phyloP scores from a whole-genome alignment of 2,888 invertebrate genomes.

The Amiota minor region DNA sequence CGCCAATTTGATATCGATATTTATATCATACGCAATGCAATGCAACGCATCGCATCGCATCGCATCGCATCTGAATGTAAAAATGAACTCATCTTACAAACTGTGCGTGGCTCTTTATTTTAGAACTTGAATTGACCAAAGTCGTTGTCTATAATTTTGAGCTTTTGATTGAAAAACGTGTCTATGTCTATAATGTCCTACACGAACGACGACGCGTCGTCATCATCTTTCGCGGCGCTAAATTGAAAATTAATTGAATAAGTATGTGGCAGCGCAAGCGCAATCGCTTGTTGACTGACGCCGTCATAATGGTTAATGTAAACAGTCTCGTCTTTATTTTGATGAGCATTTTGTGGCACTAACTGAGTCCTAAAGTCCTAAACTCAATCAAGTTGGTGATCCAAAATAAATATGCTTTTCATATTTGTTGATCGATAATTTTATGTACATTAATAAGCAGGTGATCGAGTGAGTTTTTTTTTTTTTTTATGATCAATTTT shows the following conservation, averaged over 20 bases:
- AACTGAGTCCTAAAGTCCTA: no score
- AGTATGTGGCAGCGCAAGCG: constrained; percentile 8
- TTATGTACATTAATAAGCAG: constrained; percentile 25
- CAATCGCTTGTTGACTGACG: constrained; percentile 14
- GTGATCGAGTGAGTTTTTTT: not conserved
- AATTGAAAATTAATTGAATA: constrained; percentile 29
- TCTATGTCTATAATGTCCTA: not conserved
- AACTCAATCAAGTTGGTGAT: not conserved
- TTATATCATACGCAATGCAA: constrained; percentile 21
- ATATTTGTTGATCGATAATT: not conserved
- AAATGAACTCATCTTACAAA: constrained; percentile 6
- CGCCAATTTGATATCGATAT: constrained; percentile 10
- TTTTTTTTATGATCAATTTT: not conserved
- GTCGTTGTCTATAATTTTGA: not conserved
- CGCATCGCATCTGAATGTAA: not conserved
- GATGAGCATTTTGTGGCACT: no score
- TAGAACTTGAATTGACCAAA: not conserved
- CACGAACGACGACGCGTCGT: not conserved
- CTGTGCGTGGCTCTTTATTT: not conserved
- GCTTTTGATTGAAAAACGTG: constrained; percentile 25
- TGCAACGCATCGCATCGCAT: no score
- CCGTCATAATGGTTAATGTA: constrained; percentile 17
- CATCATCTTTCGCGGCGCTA: constrained; percentile 13
- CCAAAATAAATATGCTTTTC: not conserved
- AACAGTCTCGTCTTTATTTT: not conserved